These are phyloP conservation scores for Paralvinella palmiformis DNA, from an alignment of 1,140 invertebrate species.

Conservation along the genomic window DNA sequence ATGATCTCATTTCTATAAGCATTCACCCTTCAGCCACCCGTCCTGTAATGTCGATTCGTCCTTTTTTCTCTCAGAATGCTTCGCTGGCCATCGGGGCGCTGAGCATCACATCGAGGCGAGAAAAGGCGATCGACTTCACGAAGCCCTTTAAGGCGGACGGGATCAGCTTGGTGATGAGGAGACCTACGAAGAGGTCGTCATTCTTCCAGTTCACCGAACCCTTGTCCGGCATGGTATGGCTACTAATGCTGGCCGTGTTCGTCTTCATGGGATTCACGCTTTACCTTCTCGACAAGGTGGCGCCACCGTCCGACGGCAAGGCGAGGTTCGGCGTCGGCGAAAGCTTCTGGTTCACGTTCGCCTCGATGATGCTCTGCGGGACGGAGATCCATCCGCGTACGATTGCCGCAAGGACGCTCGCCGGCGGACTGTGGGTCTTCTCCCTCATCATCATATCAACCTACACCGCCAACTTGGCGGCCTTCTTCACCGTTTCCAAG, in stretches of 20 bases:
- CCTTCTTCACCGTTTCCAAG: conserved; percentile 84
- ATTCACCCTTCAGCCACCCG: neutral
- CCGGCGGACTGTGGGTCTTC: conserved; percentile 83
- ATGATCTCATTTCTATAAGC: neutral
- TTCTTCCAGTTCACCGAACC: conserved; percentile 95
- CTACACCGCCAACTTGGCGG: conserved; percentile 91
- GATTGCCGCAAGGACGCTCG: conserved; percentile 14
- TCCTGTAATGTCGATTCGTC: neutral
- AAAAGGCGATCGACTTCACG: conserved; percentile 28
- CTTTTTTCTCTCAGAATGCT: conserved; percentile 19
- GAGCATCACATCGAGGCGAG: conserved; percentile 27
- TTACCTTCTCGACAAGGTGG: conserved; percentile 70
- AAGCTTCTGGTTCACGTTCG: conserved; percentile 9
- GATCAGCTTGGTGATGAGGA: conserved; percentile 31
- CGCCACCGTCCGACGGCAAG: neutral
- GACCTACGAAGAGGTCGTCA: conserved; percentile 60
- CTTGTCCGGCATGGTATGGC: conserved; percentile 88
- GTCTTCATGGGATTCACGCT: conserved; percentile 87
- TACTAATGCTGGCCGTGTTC: conserved; percentile 87
- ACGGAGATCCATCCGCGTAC: conserved; percentile 9
- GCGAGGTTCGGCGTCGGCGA: neutral
- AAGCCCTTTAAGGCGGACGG: conserved; percentile 31
- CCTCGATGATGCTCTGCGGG: neutral
- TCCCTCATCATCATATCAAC: conserved; percentile 92
- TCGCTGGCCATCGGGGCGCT: conserved; percentile 30